Conservation (phyloP, 2,888 invertebrate genomes). For the Pseudoips prasinana region DNA sequence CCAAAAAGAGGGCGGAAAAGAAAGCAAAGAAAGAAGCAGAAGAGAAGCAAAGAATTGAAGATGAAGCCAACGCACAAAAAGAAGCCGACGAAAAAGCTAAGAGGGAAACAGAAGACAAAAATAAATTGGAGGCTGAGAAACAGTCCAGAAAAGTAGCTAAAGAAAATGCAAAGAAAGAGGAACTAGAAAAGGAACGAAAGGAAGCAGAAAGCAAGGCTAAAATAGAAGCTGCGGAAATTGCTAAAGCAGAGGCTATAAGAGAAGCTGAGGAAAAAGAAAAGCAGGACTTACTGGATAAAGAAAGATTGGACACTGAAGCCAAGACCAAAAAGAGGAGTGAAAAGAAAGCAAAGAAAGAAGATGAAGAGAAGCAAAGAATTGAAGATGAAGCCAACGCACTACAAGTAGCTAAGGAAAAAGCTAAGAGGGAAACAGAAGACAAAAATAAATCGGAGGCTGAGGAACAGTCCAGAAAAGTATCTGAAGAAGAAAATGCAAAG, state of each 20-base stretch:
- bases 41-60: neutral
- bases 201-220: constrained; percentile 1
- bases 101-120: constrained; percentile 3
- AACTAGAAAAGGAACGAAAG: neutral
- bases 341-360: constrained; percentile 4
- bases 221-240: constrained; percentile 9
- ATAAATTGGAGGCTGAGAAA: neutral
- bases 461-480: neutral
- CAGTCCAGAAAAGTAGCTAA: neutral
- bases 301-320: neutral
- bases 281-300: neutral
- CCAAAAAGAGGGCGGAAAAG: constrained; percentile 19
- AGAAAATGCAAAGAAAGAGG: constrained; percentile 1
- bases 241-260: constrained; percentile 9
- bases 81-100: constrained; percentile 7
- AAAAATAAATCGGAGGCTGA: neutral
- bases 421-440: constrained; percentile 5
- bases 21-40: constrained; percentile 12
- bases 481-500: neutral
- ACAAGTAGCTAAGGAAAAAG: constrained; percentile 19
- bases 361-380: constrained; percentile 11
- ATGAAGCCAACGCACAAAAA: neutral
- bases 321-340: neutral
- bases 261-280: constrained; percentile 1
- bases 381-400: constrained; percentile 15